Conservation (phyloP, 2,113 vertebrate species). For the Hystrix cristata region DNA sequence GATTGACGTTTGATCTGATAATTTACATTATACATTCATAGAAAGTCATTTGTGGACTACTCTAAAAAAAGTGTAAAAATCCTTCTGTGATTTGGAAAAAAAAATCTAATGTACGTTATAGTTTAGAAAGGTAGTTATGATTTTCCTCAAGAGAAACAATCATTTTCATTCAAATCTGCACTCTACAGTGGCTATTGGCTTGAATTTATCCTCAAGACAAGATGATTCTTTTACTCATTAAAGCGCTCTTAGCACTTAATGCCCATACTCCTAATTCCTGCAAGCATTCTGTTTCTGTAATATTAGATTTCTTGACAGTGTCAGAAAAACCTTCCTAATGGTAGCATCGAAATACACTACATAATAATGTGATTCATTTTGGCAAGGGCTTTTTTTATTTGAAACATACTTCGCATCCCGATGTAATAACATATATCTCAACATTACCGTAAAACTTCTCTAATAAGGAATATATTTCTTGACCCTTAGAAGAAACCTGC, state of each 20-base stretch:
- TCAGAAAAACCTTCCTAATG: slow-evolving; percentile 23
- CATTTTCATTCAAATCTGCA: background rate
- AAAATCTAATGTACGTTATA: slow-evolving; percentile 10
- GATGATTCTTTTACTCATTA: slow-evolving; percentile 75
- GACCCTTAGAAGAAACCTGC: background rate
- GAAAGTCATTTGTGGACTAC: background rate
- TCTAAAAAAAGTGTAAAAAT: slow-evolving; percentile 44
- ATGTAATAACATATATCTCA: slow-evolving; percentile 48
- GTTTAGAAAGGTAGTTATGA: background rate
- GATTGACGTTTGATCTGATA: slow-evolving; percentile 24
- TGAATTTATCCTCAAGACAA: slow-evolving; percentile 73
- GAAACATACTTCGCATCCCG: slow-evolving; percentile 52
- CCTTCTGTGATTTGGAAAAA: background rate
- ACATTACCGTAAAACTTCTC: slow-evolving; percentile 56
- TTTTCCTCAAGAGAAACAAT: slow-evolving; percentile 59
- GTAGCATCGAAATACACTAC: slow-evolving; percentile 53
- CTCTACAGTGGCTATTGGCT: slow-evolving; percentile 50
- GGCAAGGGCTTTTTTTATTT: slow-evolving; percentile 65
- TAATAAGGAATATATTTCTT: slow-evolving; percentile 31
- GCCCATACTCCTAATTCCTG: slow-evolving; percentile 67
- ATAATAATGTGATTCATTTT: slow-evolving; percentile 34
- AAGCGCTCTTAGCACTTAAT: slow-evolving; percentile 73
- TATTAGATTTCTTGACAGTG: slow-evolving; percentile 74
- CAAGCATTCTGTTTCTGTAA: slow-evolving; percentile 50
- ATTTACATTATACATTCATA: background rate